phyloP scores from a whole-genome alignment of 1,140 invertebrate species.

The Zaprionus ghesquierei region DNA sequence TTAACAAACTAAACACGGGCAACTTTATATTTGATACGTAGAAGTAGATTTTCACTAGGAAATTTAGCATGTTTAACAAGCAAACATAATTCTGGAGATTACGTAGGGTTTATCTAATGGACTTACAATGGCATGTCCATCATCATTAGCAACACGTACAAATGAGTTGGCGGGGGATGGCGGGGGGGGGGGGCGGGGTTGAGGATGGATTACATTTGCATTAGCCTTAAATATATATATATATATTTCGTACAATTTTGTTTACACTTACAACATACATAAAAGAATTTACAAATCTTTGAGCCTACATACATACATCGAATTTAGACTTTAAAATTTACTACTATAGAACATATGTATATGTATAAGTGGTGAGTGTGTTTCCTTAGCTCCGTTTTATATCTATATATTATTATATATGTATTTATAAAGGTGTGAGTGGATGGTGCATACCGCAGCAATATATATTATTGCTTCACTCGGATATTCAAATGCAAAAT shows the following conservation, averaged over 20 bases:
- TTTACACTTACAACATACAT: slow-evolving; percentile 46
- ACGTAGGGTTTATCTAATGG: slow-evolving; percentile 3
- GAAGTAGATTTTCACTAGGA: slow-evolving; percentile 39
- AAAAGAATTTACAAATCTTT: slow-evolving; percentile 64
- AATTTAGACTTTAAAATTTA: slow-evolving; percentile 49
- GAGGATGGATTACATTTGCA: slow-evolving; percentile 2
- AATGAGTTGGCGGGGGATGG: not conserved
- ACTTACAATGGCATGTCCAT: not conserved
- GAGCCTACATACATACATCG: slow-evolving; percentile 58
- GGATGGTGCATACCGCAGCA: not conserved
- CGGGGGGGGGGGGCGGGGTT: not conserved
- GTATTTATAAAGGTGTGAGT: slow-evolving; percentile 11
- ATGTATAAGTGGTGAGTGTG: slow-evolving; percentile 28
- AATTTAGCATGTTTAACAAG: slow-evolving; percentile 22
- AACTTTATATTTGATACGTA: slow-evolving; percentile 10
- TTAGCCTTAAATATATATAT: slow-evolving; percentile 3
- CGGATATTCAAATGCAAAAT: not conserved
- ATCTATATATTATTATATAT: slow-evolving; percentile 28
- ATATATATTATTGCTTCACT: slow-evolving; percentile 4
- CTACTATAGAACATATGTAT: slow-evolving; percentile 17
- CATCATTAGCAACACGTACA: slow-evolving; percentile 6
- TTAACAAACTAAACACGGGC: slow-evolving; percentile 15
- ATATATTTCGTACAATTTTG: slow-evolving; percentile 47
- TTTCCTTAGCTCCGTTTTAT: slow-evolving; percentile 27
- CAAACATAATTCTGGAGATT: slow-evolving; percentile 34